These are phyloP conservation scores for Ricordea florida DNA, from an alignment of 92 coral and sea anemone species.

Conservation along the genomic window DNA sequence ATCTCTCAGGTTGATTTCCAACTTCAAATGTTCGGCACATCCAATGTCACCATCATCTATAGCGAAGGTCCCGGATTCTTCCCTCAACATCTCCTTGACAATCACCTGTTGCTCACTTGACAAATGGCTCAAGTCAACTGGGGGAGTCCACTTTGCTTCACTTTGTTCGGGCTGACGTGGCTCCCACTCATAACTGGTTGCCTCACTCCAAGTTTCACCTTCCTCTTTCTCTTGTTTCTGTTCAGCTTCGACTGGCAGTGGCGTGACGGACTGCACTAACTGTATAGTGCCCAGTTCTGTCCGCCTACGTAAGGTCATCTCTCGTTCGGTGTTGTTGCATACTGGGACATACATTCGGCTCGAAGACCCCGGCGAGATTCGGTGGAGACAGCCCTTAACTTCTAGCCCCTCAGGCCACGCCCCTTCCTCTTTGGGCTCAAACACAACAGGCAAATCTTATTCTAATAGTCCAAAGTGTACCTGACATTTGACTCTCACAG, in stretches of 20 bases:
- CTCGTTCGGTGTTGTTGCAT: not conserved
- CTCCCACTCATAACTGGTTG: not conserved
- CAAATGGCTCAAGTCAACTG: slow-evolving; percentile 13
- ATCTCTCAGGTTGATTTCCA: slow-evolving; percentile 46
- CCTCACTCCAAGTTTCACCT: not conserved
- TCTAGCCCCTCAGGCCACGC: slow-evolving; percentile 8
- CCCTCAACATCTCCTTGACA: slow-evolving; percentile 48
- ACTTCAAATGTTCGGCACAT: slow-evolving; percentile 17
- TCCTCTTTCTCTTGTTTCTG: not conserved
- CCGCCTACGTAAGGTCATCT: not conserved
- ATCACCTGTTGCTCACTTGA: slow-evolving; percentile 30
- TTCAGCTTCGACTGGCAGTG: slow-evolving; percentile 7
- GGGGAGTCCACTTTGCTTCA: not conserved
- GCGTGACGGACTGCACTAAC: slow-evolving; percentile 40
- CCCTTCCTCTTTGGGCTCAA: slow-evolving; percentile 11
- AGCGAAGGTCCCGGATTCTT: slow-evolving; percentile 62
- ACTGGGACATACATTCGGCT: slow-evolving; percentile 2
- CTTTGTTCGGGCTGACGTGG: not conserved
- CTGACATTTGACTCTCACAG: not conserved
- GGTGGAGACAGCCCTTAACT: not conserved
- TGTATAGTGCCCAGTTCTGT: slow-evolving; percentile 34
- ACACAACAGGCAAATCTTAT: slow-evolving; percentile 8
- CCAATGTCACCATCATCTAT: slow-evolving; percentile 42
- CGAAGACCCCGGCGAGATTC: not conserved
- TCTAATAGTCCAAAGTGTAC: slow-evolving; percentile 8